Evolutionary conservation across 2,113 vertebrate species (phyloP), one percentile per base, ranked within the genome.

Genomic region (Callipepla squamata): DNA sequence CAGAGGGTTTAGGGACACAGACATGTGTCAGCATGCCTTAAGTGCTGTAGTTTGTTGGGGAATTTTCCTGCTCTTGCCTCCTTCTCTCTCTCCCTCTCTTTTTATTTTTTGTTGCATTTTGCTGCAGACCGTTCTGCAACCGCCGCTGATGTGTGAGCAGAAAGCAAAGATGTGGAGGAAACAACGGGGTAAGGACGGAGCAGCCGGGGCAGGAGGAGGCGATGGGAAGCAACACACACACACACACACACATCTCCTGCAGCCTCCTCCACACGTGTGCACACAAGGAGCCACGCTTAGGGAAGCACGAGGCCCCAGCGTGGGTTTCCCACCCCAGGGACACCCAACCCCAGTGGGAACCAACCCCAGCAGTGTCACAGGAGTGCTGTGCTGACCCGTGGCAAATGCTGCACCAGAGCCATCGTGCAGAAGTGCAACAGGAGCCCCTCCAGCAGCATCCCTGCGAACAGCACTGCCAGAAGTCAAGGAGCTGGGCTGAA

Each of bases 191-290:
- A 77, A 4, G 9, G 55, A 1, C 11, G 73, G 73, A 83, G 83
- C 72, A 47, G 68, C 79, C 36, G 0, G 0, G 59, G 32, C 13
- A 0, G 36, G 15, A 1, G 1, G 45, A n/a, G 23, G 45, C 1
- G 68, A 36, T 14, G 7, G 13, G 55, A 53, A 21, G 30, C 26
- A 28, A 44, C 34, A 74, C 20, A 5, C 21, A 30, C 20, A 5
- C 21, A 30, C 20, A 30, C 51, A 19, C 7, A 2, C 0, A 17
- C 18, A 53, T 20, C 42, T 32, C 55, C 0, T 13, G 32, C 72
- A 76, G 61, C 42, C n/a, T 36, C 47, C 34, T 38, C 0, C 1
- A n/a, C 59, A 63, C 9, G 4, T 47, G n/a, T 0, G 0, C 2
- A 22, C 0, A 4, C 32, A 32, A 11, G 2, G 34, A 4, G 11